Conservation (phyloP, 2,888 invertebrate genomes). For the Orthonevra nobilis region DNA sequence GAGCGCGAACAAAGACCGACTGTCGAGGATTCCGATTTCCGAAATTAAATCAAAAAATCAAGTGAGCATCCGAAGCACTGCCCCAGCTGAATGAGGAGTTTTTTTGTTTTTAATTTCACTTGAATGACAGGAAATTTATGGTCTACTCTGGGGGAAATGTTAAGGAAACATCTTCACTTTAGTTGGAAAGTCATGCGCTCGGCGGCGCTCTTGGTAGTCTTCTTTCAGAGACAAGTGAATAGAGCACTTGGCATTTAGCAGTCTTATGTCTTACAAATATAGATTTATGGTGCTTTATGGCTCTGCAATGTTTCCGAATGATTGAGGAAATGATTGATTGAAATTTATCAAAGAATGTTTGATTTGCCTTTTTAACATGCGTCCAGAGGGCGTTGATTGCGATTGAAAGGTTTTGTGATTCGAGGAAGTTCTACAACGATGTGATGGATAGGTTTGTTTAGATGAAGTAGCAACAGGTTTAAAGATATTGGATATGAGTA, state of each 20-base stretch:
- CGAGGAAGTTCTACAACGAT: no score
- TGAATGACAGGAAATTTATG: slow-evolving; percentile 65
- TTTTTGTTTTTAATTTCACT: slow-evolving; percentile 59
- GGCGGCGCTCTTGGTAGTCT: slow-evolving; percentile 9
- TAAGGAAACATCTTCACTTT: slow-evolving; percentile 27
- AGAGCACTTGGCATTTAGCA: slow-evolving; percentile 17
- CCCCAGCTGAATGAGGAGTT: slow-evolving; percentile 25
- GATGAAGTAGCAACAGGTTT: no score
- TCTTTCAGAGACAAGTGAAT: background rate
- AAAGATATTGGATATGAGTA: no score
- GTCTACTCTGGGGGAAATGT: slow-evolving; percentile 58
- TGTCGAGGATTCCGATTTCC: slow-evolving; percentile 48
- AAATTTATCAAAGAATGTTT: slow-evolving; percentile 33
- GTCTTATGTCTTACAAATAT: slow-evolving; percentile 40
- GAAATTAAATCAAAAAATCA: slow-evolving; percentile 68
- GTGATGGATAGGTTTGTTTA: no score
- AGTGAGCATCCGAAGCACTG: slow-evolving; percentile 19
- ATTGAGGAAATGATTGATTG: slow-evolving; percentile 52
- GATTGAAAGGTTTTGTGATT: no score
- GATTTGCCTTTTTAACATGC: background rate
- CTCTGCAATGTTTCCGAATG: slow-evolving; percentile 36
- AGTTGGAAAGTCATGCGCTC: no score
- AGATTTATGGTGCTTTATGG: slow-evolving; percentile 55
- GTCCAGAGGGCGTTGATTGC: no score
- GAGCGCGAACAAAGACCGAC: slow-evolving; percentile 75